Evolutionary conservation across 2,888 invertebrate species (phyloP), one percentile per base, ranked within the genome.

Genomic region (Psylliodes chrysocephalus): DNA sequence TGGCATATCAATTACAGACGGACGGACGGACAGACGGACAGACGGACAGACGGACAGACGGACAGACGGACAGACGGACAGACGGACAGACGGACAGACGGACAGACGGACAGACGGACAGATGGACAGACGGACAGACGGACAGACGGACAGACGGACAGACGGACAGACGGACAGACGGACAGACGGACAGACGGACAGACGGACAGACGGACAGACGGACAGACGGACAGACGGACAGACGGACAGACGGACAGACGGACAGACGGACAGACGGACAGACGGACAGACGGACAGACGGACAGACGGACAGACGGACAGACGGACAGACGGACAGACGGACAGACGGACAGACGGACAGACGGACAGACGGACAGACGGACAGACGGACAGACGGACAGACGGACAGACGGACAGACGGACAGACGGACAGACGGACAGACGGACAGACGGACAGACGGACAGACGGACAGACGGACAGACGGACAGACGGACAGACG

Each of bases 11-110:
- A n/a, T n/a, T n/a, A n/a, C n/a, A n/a, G n/a, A n/a, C n/a, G n/a
- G n/a, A n/a, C n/a, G n/a, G n/a, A n/a, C n/a, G n/a, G n/a, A 60
- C 60, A 60, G 60, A 60, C 60, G 38, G 60, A 60, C 60, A 60
- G 60, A 60, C 60, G 52, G 60, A 60, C 60, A 51, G 60, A 60
- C 60, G 52, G 60, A 60, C 60, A 60, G 60, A 60, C 60, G 38
- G 60, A 60, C 60, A 60, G 60, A 60, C 60, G 52, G 60, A 60
- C 60, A 51, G 60, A 60, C 60, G 52, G 60, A 60, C 60, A 60
- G 60, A 60, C 60, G 38, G 60, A 60, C 60, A 60, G 60, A 60
- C 60, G 52, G 60, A 60, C 60, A 51, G 60, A 60, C 60, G 52
- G 60, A 60, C 60, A 60, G 60, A 60, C 60, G 38, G 60, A n/a